Conservation (phyloP, 2,113 vertebrate species). For the Rutilus rutilus region DNA sequence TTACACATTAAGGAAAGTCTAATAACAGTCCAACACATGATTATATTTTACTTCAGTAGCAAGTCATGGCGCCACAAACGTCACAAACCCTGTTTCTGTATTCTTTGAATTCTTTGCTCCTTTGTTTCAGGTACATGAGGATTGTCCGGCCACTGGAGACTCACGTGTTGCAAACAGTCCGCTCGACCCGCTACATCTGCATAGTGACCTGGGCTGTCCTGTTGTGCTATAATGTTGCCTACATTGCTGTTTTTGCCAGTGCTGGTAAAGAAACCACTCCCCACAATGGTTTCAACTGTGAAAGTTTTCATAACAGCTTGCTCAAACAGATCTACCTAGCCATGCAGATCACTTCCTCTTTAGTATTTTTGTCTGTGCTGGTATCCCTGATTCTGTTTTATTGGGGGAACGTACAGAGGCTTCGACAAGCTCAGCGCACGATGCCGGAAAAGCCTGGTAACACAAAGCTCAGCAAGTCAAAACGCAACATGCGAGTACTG, state of each 20-base stretch:
- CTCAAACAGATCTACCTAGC: slow-evolving; percentile 51
- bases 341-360: slow-evolving; percentile 49
- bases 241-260: slow-evolving; percentile 50
- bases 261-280: fast-evolving
- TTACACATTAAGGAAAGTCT: too few species aligned
- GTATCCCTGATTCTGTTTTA: slow-evolving; percentile 69
- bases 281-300: slow-evolving; percentile 38
- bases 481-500: slow-evolving; percentile 70
- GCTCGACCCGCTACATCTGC: slow-evolving; percentile 57
- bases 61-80: too few species aligned
- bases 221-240: too few species aligned
- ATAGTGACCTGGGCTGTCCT: slow-evolving; percentile 65
- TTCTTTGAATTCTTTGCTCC: background rate
- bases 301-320: slow-evolving; percentile 30
- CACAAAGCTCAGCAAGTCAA: slow-evolving; percentile 61
- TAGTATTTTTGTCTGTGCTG: slow-evolving; percentile 66
- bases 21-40: too few species aligned
- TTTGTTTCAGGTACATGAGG: slow-evolving; percentile 69
- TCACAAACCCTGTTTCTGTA: background rate
- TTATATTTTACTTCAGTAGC: too few species aligned
- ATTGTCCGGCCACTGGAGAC: slow-evolving; percentile 63
- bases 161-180: slow-evolving; percentile 59
- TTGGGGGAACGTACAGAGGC: slow-evolving; percentile 54
- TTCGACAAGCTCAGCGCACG: slow-evolving; percentile 48
- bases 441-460: background rate